Conservation (phyloP, 1,140 invertebrate species). For the Carcinoscorpius rotundicauda region DNA sequence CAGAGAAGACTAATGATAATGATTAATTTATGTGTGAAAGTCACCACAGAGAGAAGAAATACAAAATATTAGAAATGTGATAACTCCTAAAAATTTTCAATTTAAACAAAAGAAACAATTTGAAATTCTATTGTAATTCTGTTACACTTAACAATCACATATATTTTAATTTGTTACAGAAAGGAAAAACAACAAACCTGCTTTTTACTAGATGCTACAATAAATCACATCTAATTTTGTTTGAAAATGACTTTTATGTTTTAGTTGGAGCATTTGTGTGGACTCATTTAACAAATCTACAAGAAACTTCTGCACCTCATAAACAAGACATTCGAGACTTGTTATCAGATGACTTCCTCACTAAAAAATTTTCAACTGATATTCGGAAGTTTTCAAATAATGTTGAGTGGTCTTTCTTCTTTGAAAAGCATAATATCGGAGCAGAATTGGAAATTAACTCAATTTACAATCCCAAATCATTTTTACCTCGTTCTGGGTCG, state of each 20-base stretch:
- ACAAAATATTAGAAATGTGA: no score
- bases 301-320: constrained; percentile 57
- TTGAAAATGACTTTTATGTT: constrained; percentile 13
- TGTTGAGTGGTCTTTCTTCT: constrained; percentile 9
- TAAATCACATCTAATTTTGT: no score
- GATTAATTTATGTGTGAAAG: no score
- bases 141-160: no score
- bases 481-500: constrained; percentile 59
- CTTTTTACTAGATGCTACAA: no score
- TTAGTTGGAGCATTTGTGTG: constrained; percentile 74
- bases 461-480: constrained; percentile 75
- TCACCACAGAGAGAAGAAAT: no score
- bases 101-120: no score
- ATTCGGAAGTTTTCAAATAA: constrained; percentile 15
- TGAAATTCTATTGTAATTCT: no score
- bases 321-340: constrained; percentile 43
- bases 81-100: no score
- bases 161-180: no score
- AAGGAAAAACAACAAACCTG: no score
- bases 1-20: no score
- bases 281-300: constrained; percentile 61
- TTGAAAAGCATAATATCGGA: constrained; percentile 7
- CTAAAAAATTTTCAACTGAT: constrained; percentile 7
- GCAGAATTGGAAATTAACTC: constrained; percentile 8
- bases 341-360: not conserved